A percentile compares a stretch with the other conserved stretches of the same genome.
phyloP scores from a whole-genome alignment of 92 coral and sea anemone species.

The Epizoanthus stellaris region DNA sequence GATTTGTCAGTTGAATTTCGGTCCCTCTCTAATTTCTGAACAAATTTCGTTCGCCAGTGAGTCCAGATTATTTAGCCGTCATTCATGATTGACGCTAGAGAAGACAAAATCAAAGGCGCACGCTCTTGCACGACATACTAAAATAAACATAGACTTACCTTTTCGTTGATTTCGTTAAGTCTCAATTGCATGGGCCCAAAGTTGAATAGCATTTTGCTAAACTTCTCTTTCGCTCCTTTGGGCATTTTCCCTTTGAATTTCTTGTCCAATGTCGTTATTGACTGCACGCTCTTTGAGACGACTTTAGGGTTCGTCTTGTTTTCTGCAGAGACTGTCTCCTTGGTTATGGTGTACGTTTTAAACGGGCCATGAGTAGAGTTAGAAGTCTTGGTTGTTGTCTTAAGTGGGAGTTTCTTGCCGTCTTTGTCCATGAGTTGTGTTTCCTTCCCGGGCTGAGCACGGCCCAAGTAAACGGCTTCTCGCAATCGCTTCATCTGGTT shows the following conservation, averaged over 20 bases:
- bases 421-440: slow-evolving; percentile 24
- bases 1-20: no score
- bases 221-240: slow-evolving; percentile 50
- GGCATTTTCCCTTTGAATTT: slow-evolving; percentile 37
- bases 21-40: no score
- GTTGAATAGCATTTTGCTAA: slow-evolving; percentile 18
- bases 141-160: neutral
- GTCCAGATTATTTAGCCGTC: no score
- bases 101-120: neutral
- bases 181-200: slow-evolving; percentile 45
- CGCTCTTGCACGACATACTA: neutral
- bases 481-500: slow-evolving; percentile 50
- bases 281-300: slow-evolving; percentile 67
- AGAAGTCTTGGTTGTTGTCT: slow-evolving; percentile 72
- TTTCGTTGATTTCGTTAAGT: slow-evolving; percentile 22
- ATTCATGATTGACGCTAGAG: neutral
- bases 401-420: slow-evolving; percentile 55
- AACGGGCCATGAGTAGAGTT: slow-evolving; percentile 79
- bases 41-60: no score
- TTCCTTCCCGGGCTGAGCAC: slow-evolving; percentile 18
- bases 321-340: slow-evolving; percentile 74
- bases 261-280: slow-evolving; percentile 73
- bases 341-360: slow-evolving; percentile 76
- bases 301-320: slow-evolving; percentile 77
- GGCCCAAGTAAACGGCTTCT: slow-evolving; percentile 14